Evolutionary conservation across 2,113 vertebrate genomes (phyloP).

Genomic region (Phycodurus eques): DNA sequence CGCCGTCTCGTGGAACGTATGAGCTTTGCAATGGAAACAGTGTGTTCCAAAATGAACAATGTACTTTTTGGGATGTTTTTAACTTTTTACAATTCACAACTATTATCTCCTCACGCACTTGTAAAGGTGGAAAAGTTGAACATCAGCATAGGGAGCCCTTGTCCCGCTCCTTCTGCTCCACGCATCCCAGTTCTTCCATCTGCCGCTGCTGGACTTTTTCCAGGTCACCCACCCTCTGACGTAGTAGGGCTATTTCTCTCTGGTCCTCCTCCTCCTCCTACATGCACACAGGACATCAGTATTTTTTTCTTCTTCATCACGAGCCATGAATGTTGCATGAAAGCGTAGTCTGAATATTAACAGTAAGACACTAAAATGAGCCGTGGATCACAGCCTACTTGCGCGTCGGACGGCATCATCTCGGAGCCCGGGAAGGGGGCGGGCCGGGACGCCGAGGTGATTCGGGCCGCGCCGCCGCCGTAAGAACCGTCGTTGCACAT

Average conservation of each 20-base stretch:
- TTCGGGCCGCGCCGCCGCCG: conserved; percentile 31
- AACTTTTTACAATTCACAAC: neutral
- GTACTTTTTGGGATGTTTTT: no score
- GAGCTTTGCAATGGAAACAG: neutral
- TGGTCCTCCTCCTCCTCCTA: conserved; percentile 86
- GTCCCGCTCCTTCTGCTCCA: neutral
- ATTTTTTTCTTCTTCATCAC: no score
- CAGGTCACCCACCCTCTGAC: conserved; percentile 83
- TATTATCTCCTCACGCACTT: neutral
- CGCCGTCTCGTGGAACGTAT: neutral
- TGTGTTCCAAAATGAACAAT: no score
- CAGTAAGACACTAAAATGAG: neutral
- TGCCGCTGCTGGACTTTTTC: conserved; percentile 87
- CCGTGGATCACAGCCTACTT: neutral
- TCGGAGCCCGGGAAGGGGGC: conserved; percentile 56
- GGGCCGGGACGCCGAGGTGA: conserved; percentile 24
- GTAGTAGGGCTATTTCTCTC: conserved; percentile 80
- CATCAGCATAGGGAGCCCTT: neutral
- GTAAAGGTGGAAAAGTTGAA: neutral
- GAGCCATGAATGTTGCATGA: neutral
- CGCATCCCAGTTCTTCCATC: conserved; percentile 81
- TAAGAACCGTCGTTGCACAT: conserved; percentile 71
- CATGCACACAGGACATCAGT: neutral
- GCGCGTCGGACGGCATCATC: conserved; percentile 76
- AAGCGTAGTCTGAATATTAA: neutral